Conservation (phyloP, 2,888 invertebrate species). For the Atrina japonica region DNA sequence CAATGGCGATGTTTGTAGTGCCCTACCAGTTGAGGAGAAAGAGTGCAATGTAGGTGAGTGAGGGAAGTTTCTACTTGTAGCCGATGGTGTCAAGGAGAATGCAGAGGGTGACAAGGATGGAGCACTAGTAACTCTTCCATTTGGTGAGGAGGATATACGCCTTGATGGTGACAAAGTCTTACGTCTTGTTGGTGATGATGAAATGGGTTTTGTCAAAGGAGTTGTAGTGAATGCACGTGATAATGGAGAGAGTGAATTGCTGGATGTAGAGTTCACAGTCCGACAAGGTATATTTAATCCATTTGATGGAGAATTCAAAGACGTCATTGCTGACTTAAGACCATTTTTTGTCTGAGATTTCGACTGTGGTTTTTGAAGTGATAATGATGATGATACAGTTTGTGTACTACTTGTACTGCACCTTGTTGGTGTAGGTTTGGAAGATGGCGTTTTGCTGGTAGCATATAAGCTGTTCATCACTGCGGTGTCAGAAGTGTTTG, state of each 20-base stretch:
- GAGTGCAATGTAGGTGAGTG: conserved; percentile 13
- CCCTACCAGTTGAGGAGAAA: conserved; percentile 19
- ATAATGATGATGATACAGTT: conserved; percentile 1
- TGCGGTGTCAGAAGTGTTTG: no score
- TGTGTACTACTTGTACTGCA: conserved; percentile 12
- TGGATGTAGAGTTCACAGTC: neutral
- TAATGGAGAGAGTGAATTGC: conserved; percentile 5
- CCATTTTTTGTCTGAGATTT: neutral
- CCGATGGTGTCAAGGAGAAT: conserved; percentile 13
- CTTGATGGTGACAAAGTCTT: conserved; percentile 16
- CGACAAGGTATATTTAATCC: conserved; percentile 15
- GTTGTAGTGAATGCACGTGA: neutral
- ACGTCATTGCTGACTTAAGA: neutral
- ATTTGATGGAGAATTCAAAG: conserved; percentile 1
- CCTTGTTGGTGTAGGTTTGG: conserved; percentile 6
- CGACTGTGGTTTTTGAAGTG: conserved; percentile 7
- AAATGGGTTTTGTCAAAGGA: conserved; percentile 14
- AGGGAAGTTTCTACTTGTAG: conserved; percentile 4
- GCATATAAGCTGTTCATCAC: no score
- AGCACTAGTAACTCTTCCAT: conserved; percentile 1
- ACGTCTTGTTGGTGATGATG: conserved; percentile 19
- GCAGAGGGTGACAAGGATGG: conserved; percentile 18
- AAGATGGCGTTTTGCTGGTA: no score
- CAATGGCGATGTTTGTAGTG: conserved; percentile 12
- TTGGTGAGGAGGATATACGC: conserved; percentile 7